These are phyloP conservation scores for Cuniculus paca DNA, from an alignment of 2,797 vertebrate species.

Conservation along the genomic window DNA sequence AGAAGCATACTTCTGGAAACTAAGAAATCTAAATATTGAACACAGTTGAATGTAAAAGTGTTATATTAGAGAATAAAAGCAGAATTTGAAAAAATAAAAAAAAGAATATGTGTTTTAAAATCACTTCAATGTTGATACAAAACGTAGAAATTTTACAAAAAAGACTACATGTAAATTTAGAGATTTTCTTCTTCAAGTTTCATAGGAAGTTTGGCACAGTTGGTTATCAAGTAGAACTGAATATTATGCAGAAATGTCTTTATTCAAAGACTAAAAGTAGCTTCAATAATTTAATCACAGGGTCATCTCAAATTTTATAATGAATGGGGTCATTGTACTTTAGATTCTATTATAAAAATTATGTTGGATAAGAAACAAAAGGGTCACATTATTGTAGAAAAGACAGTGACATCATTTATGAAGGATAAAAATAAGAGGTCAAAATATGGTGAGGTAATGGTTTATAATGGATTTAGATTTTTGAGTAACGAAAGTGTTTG, in stretches of 20 bases:
- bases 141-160: neutral
- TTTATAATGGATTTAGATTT: neutral
- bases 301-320: neutral
- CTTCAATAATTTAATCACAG: conserved; percentile 25
- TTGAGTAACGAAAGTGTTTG: conserved; percentile 46
- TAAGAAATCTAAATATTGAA: conserved; percentile 5
- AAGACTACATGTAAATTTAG: neutral
- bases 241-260: neutral
- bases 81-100: neutral
- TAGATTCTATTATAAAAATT: conserved; percentile 21
- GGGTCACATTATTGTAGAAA: conserved; percentile 56
- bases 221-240: neutral
- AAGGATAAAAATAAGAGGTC: neutral
- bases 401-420: conserved; percentile 62
- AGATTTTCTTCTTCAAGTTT: neutral
- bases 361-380: neutral
- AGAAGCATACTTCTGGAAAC: neutral
- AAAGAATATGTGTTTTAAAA: neutral
- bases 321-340: neutral
- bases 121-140: neutral
- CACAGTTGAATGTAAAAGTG: neutral
- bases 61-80: neutral
- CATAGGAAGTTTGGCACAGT: neutral
- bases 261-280: conserved; percentile 48
- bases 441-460: conserved; percentile 26